phyloP scores from a whole-genome alignment of 2,113 vertebrate species.

The pig (Sus scrofa) region DNA sequence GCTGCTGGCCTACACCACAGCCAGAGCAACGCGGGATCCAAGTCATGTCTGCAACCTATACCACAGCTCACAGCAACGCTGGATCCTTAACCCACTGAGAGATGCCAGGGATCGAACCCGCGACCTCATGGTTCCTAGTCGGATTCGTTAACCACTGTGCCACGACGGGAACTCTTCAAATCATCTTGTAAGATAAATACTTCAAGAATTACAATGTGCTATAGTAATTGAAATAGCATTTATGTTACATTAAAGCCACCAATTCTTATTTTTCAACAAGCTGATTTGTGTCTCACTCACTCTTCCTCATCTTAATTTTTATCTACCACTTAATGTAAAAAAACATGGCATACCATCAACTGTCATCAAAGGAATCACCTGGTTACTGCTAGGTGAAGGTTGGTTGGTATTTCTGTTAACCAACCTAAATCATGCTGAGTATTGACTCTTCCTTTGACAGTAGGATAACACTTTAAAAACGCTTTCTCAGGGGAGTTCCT shows the following conservation, averaged over 20 bases:
- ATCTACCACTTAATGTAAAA: constrained; percentile 8
- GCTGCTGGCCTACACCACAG: too few relatives aligned
- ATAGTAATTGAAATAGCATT: background rate
- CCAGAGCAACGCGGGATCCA: too few relatives aligned
- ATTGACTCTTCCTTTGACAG: background rate
- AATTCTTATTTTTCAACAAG: background rate
- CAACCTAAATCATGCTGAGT: constrained; percentile 10
- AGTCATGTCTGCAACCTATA: too few relatives aligned
- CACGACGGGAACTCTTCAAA: too few relatives aligned
- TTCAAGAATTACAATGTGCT: background rate
- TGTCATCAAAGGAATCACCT: background rate
- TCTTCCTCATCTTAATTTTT: background rate
- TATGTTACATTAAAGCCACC: background rate
- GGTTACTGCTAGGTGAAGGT: background rate
- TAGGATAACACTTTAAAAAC: constrained; percentile 49
- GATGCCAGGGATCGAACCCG: too few relatives aligned
- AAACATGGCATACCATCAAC: background rate
- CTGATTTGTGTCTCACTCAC: background rate
- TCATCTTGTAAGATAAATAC: background rate
- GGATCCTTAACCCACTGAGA: too few relatives aligned
- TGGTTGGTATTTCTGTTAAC: background rate
- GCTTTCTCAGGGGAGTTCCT: too few relatives aligned
- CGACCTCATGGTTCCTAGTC: too few relatives aligned
- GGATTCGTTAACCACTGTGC: too few relatives aligned
- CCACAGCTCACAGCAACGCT: too few relatives aligned